Conservation (phyloP, 2,113 vertebrate genomes). For the Tautogolabrus adspersus region DNA sequence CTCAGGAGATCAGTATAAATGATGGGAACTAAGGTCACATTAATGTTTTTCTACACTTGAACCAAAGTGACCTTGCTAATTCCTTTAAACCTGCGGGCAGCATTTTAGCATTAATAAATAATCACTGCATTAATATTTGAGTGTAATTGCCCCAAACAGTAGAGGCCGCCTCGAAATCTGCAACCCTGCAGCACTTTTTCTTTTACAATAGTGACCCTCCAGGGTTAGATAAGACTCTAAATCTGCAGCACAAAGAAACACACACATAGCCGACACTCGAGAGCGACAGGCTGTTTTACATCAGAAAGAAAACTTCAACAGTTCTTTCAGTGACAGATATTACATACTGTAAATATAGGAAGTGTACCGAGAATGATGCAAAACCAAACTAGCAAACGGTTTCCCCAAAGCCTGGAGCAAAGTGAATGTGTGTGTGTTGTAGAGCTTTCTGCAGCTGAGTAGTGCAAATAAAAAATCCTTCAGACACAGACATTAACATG, state of each 20-base stretch:
- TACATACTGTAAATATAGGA: too few species aligned
- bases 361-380: too few species aligned
- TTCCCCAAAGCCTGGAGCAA: neutral
- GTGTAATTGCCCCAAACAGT: constrained; percentile 51
- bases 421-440: neutral
- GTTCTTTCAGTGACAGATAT: too few species aligned
- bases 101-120: constrained; percentile 74
- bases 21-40: constrained; percentile 5
- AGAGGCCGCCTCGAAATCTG: constrained; percentile 33
- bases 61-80: constrained; percentile 28
- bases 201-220: neutral
- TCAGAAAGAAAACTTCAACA: neutral
- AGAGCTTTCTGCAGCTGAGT: too few species aligned
- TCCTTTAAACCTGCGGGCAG: constrained; percentile 24
- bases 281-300: too few species aligned
- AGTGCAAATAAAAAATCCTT: too few species aligned
- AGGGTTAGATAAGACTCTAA: neutral
- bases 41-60: constrained; percentile 1
- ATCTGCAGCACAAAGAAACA: neutral
- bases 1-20: constrained; percentile 8
- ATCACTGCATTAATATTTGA: constrained; percentile 70
- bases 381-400: neutral
- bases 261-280: too few species aligned
- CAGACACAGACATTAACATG: too few species aligned
- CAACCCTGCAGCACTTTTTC: neutral